Conservation (phyloP, 2,888 invertebrate species). For the Pachliopta kotzebuea region DNA sequence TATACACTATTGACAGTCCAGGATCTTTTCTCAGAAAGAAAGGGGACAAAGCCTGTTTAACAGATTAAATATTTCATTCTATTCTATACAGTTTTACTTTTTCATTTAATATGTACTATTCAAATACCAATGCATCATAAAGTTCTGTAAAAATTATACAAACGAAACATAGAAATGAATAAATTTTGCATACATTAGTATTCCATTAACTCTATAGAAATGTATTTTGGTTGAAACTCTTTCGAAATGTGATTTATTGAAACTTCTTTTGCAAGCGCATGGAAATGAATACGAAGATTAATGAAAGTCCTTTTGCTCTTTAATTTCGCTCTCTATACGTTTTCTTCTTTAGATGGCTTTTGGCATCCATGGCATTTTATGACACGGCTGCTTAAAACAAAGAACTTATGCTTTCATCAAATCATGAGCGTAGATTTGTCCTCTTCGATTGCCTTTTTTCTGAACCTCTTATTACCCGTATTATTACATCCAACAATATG, state of each 20-base stretch:
- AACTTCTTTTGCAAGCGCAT: constrained; percentile 8
- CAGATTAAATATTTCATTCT: too few species aligned
- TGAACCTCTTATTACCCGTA: too few species aligned
- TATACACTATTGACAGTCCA: too few species aligned
- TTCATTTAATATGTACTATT: neutral
- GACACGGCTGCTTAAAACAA: too few species aligned
- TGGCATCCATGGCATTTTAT: too few species aligned
- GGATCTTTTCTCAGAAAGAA: too few species aligned
- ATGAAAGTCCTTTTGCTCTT: neutral
- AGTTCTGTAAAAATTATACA: neutral
- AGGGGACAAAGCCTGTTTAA: too few species aligned
- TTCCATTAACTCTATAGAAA: constrained; percentile 11
- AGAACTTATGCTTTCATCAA: too few species aligned
- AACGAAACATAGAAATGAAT: neutral
- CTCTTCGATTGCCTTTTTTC: too few species aligned
- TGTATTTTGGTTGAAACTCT: constrained; percentile 12
- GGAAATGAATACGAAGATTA: neutral
- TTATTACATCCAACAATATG: too few species aligned
- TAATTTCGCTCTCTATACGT: neutral
- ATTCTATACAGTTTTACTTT: too few species aligned
- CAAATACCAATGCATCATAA: neutral
- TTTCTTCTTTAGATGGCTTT: neutral
- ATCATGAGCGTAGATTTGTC: too few species aligned
- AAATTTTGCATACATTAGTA: constrained; percentile 4
- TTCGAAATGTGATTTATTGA: constrained; percentile 1